phyloP scores from a whole-genome alignment of 2,888 invertebrate genomes.

The Tyria jacobaeae region DNA sequence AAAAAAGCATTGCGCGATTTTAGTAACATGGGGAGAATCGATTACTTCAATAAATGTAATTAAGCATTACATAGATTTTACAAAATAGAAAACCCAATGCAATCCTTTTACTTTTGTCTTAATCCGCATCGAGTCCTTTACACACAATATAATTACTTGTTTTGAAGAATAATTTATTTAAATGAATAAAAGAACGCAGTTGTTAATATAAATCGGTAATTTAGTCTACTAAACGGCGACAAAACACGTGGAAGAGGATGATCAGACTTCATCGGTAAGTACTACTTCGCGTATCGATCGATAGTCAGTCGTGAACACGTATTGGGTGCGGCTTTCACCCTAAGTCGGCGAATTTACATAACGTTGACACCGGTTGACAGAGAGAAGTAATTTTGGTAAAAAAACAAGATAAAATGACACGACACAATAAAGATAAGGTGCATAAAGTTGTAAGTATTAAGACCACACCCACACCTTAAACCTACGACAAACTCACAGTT shows the following conservation, averaged over 20 bases:
- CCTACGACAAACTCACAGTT: slow-evolving; percentile 24
- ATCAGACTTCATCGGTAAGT: slow-evolving; percentile 23
- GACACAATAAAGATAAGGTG: slow-evolving; percentile 18
- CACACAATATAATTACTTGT: too few species aligned
- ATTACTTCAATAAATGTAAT: too few species aligned
- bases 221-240: slow-evolving; percentile 52
- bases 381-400: neutral
- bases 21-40: too few species aligned
- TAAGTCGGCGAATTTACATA: slow-evolving; percentile 28
- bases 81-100: neutral
- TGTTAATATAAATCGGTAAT: slow-evolving; percentile 5
- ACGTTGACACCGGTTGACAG: slow-evolving; percentile 25
- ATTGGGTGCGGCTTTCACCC: slow-evolving; percentile 43
- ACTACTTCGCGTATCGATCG: slow-evolving; percentile 50
- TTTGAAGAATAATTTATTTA: too few species aligned
- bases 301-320: slow-evolving; percentile 31
- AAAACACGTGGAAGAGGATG: slow-evolving; percentile 59
- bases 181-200: neutral
- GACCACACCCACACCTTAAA: slow-evolving; percentile 58
- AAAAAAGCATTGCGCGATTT: neutral
- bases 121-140: neutral
- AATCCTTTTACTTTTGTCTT: neutral
- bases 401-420: slow-evolving; percentile 17
- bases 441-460: slow-evolving; percentile 21
- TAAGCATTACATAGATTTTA: too few species aligned